Evolutionary conservation across 2,888 invertebrate species (phyloP).

Genomic region (Melinaea marsaeus): DNA sequence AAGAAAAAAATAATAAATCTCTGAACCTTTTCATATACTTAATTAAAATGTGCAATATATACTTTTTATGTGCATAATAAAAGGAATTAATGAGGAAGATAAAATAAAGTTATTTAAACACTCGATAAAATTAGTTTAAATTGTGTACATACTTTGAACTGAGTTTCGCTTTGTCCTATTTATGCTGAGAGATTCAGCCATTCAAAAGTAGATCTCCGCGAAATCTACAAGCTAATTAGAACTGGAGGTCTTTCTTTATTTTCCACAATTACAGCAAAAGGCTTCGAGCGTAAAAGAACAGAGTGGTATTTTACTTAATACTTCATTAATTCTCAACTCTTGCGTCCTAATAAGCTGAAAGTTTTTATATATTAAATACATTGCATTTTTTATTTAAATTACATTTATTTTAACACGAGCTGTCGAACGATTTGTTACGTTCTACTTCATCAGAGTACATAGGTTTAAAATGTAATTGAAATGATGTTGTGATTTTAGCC

Average conservation of each 20-base stretch:
- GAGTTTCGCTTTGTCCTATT: conserved; percentile 30
- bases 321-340: conserved; percentile 6
- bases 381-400: too few relatives aligned
- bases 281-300: conserved; percentile 18
- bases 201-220: conserved; percentile 32
- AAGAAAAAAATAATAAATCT: background rate
- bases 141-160: background rate
- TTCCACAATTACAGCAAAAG: conserved; percentile 32
- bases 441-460: too few relatives aligned
- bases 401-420: too few relatives aligned
- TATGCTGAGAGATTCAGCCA: conserved; percentile 25
- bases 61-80: background rate
- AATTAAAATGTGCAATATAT: background rate
- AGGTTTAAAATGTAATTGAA: too few relatives aligned
- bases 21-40: background rate
- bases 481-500: too few relatives aligned
- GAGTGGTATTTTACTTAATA: conserved; percentile 11
- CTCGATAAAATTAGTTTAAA: background rate
- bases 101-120: background rate
- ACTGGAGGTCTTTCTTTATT: conserved; percentile 27
- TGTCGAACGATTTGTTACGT: too few relatives aligned
- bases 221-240: conserved; percentile 37
- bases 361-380: too few relatives aligned
- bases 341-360: background rate
- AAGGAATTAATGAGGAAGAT: background rate